These are phyloP conservation scores for Sciurus carolinensis DNA, from an alignment of 2,797 vertebrate species.

Conservation along the genomic window DNA sequence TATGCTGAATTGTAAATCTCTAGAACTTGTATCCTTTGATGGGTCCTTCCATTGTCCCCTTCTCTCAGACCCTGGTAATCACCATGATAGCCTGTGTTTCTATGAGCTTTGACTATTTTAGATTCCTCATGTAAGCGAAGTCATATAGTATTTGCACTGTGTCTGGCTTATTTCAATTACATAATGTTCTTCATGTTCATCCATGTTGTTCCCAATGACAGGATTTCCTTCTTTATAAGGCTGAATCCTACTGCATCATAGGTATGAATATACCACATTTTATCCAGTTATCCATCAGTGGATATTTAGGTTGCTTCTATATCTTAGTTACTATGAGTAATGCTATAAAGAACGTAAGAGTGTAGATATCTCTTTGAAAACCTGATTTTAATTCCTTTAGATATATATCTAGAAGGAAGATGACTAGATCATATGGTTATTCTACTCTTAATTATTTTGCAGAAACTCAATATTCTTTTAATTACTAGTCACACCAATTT, in stretches of 20 bases:
- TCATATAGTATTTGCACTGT: background rate
- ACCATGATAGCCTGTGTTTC: background rate
- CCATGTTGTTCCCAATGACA: background rate
- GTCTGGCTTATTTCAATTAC: background rate
- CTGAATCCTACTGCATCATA: background rate
- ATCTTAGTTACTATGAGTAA: background rate
- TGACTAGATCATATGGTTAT: background rate
- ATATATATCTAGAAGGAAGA: background rate
- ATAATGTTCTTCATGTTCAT: background rate
- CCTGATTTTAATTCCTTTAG: background rate
- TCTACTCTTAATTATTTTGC: background rate
- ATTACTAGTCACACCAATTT: background rate
- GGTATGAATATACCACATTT: background rate
- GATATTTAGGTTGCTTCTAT: background rate
- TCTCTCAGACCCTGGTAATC: accelerated
- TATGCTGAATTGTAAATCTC: no score
- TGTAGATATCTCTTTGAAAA: background rate
- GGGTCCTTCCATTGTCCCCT: background rate
- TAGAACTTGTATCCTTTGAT: background rate
- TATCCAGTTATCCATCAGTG: background rate
- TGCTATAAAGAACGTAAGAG: background rate
- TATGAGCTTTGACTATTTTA: background rate
- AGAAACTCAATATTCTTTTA: background rate
- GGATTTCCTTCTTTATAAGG: background rate
- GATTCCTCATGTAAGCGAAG: background rate